Evolutionary conservation across 64 coral and sea anemone genomes (phyloP).

Genomic region (Montipora foliosa): DNA sequence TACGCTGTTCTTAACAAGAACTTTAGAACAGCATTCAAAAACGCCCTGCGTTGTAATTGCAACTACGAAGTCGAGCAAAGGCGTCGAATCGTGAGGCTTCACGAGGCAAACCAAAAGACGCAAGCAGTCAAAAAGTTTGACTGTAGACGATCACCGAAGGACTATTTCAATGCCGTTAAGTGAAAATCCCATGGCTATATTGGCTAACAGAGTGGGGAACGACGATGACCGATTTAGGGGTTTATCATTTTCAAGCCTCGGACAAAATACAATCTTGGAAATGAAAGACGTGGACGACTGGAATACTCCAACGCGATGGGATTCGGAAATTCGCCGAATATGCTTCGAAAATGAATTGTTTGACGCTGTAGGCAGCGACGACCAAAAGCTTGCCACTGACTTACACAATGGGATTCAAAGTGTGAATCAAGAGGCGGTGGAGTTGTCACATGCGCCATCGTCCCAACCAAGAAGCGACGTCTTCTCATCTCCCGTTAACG

Average conservation of each 20-base stretch:
- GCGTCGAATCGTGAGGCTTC: slow-evolving; percentile 47
- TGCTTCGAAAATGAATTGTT: slow-evolving; percentile 12
- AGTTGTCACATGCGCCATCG: not conserved
- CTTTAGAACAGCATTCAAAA: slow-evolving; percentile 82
- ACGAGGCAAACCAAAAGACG: slow-evolving; percentile 1
- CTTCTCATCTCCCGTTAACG: not conserved
- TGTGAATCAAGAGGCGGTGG: not conserved
- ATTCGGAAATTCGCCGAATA: slow-evolving; percentile 4
- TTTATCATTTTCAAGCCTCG: slow-evolving; percentile 25
- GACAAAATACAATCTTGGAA: not conserved
- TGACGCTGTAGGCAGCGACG: not conserved
- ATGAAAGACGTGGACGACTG: not conserved
- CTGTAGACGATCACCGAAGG: not conserved
- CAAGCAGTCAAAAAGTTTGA: slow-evolving; percentile 8
- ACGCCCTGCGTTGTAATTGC: slow-evolving; percentile 78
- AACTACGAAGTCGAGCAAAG: slow-evolving; percentile 81
- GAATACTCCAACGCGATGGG: not conserved
- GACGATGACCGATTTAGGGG: not conserved
- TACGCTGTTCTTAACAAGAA: slow-evolving; percentile 84
- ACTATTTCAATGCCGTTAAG: not conserved
- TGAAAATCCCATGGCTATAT: not conserved
- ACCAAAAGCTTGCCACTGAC: not conserved
- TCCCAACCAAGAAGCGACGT: not conserved
- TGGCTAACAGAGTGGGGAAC: not conserved
- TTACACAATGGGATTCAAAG: not conserved